Conservation (phyloP, 1,140 invertebrate species). For the Hestina assimilis region DNA sequence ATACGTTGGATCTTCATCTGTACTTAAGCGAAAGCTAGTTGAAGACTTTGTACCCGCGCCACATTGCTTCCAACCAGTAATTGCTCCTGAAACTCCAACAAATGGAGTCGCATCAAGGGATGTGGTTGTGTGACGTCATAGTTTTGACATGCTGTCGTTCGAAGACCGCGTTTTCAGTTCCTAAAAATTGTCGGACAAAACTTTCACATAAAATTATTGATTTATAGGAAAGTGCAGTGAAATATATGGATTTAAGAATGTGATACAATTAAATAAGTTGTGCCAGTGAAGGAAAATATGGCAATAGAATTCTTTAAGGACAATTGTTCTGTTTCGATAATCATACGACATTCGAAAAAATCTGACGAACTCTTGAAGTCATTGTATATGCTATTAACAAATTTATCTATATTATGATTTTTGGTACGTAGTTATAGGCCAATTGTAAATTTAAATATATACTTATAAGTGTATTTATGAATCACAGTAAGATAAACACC, state of each 20-base stretch:
- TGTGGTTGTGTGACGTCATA: slow-evolving; percentile 82
- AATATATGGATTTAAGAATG: slow-evolving; percentile 48
- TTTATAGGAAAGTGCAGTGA: slow-evolving; percentile 38
- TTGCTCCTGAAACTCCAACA: slow-evolving; percentile 71
- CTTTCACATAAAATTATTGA: slow-evolving; percentile 37
- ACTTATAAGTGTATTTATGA: slow-evolving; percentile 75
- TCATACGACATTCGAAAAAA: slow-evolving; percentile 41
- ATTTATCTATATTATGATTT: slow-evolving; percentile 57
- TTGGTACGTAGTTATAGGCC: slow-evolving; percentile 67
- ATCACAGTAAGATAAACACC: slow-evolving; percentile 77
- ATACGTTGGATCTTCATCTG: slow-evolving; percentile 78
- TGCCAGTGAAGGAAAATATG: slow-evolving; percentile 42
- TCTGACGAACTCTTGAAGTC: slow-evolving; percentile 49
- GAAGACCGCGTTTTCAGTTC: slow-evolving; percentile 72
- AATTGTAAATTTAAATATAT: slow-evolving; percentile 72
- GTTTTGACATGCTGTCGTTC: slow-evolving; percentile 76
- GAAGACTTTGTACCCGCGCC: slow-evolving; percentile 77
- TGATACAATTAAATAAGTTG: slow-evolving; percentile 57
- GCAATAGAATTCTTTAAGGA: slow-evolving; percentile 43
- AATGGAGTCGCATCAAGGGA: slow-evolving; percentile 66
- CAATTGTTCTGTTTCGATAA: slow-evolving; percentile 34
- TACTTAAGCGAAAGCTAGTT: slow-evolving; percentile 79
- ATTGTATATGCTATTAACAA: slow-evolving; percentile 64
- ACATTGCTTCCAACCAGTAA: slow-evolving; percentile 79
- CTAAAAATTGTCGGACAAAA: slow-evolving; percentile 64